Evolutionary conservation across 2,113 vertebrate species (phyloP).

Genomic region (Myiozetetes cayanensis): DNA sequence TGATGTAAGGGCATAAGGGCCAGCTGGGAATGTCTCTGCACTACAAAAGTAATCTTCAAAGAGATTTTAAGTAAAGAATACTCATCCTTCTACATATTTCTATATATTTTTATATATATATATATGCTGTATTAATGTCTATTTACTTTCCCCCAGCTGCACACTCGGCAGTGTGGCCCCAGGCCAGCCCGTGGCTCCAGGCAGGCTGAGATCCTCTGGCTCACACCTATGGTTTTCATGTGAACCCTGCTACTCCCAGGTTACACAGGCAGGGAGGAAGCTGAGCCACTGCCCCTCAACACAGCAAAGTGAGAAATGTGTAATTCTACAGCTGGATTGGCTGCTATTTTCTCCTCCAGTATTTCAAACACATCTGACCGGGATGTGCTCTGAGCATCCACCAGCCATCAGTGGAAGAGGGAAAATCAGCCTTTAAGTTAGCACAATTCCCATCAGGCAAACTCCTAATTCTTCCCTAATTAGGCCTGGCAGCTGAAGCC

Average conservation of each 20-base stretch:
- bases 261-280: background rate
- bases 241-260: background rate
- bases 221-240: background rate
- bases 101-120: background rate
- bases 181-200: background rate
- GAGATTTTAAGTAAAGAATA: background rate
- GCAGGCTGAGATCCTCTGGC: background rate
- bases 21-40: background rate
- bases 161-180: background rate
- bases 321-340: background rate
- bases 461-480: conserved; percentile 28
- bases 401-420: background rate
- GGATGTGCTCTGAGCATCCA: background rate
- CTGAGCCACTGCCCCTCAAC: background rate
- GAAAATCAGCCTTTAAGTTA: background rate
- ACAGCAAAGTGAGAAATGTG: background rate
- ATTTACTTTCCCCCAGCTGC: background rate
- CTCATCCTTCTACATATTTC: background rate
- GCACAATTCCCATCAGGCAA: background rate
- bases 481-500: conserved; percentile 19
- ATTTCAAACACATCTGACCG: background rate
- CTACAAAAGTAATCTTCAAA: background rate
- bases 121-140: background rate
- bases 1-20: background rate
- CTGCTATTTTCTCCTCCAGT: background rate